A percentile compares a stretch with the other conserved stretches of the same genome.
Evolutionary conservation across 2,113 vertebrate genomes (phyloP).

Genomic region (Heterotis niloticus): DNA sequence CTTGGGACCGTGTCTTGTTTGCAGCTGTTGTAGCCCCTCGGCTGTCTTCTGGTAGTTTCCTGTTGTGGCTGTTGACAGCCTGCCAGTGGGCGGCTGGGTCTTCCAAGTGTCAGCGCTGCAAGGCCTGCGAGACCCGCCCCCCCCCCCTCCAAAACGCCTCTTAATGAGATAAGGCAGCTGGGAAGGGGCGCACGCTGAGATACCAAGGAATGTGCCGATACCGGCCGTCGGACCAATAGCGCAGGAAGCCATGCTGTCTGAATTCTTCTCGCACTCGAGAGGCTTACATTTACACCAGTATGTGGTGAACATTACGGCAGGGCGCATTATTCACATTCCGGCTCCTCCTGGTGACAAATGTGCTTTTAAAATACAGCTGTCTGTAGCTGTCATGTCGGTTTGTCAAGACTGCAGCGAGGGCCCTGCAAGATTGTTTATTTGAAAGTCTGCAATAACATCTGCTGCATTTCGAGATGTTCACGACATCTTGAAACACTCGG

Average conservation of each 20-base stretch:
- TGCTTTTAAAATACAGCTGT: too few species aligned
- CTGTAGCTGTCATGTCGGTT: too few species aligned
- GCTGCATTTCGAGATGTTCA: too few species aligned
- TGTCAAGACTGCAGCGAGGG: too few species aligned
- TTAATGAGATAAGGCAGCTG: slow-evolving; percentile 81
- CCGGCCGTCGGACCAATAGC: slow-evolving; percentile 66
- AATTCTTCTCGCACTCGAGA: slow-evolving; percentile 63
- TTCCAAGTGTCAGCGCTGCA: slow-evolving; percentile 77
- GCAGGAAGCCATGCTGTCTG: slow-evolving; percentile 75
- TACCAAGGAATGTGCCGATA: slow-evolving; percentile 39
- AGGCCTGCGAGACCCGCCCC: slow-evolving; percentile 54
- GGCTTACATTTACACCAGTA: too few species aligned
- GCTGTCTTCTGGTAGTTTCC: slow-evolving; percentile 73
- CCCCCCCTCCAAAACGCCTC: slow-evolving; percentile 66
- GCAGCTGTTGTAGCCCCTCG: slow-evolving; percentile 74
- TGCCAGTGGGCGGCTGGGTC: slow-evolving; percentile 71
- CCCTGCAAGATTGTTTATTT: too few species aligned
- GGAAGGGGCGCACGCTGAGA: slow-evolving; percentile 55
- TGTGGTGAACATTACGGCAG: too few species aligned
- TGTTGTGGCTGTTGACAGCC: slow-evolving; percentile 74
- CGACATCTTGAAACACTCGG: too few species aligned
- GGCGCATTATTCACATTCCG: too few species aligned
- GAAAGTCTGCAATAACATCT: too few species aligned
- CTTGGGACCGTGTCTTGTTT: slow-evolving; percentile 42
- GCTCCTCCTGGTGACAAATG: too few species aligned